phyloP scores from a whole-genome alignment of 2,888 invertebrate genomes.

The Sipha maydis region DNA sequence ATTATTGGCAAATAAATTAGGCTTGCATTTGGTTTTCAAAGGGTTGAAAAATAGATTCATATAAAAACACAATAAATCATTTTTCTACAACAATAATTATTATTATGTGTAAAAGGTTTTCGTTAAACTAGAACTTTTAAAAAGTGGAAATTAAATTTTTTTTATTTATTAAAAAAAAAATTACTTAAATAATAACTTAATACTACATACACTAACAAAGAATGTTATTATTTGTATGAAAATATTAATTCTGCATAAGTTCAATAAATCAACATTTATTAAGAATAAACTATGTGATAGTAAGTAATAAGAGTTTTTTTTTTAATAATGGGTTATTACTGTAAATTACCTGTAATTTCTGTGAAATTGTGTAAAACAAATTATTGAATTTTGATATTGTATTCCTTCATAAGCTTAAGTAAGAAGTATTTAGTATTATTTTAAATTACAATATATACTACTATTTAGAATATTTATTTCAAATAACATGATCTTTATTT shows the following conservation, averaged over 20 bases:
- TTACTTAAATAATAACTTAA: not conserved
- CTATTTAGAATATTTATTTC: not conserved
- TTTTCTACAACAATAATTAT: not conserved
- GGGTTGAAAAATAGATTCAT: conserved; percentile 14
- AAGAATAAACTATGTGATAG: not conserved
- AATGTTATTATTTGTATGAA: not conserved
- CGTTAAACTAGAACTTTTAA: not conserved
- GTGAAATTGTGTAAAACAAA: not conserved
- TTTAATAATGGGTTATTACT: not conserved
- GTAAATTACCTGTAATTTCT: conserved; percentile 6
- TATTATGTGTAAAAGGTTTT: not conserved
- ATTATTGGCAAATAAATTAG: not conserved
- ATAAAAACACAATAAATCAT: not conserved
- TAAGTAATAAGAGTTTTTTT: not conserved
- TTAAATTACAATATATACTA: conserved; percentile 15
- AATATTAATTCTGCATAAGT: not conserved
- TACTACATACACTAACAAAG: not conserved
- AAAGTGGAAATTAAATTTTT: not conserved
- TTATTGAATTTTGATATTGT: not conserved
- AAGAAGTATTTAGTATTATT: conserved; percentile 9
- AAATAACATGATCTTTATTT: conserved; percentile 78
- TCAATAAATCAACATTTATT: not conserved
- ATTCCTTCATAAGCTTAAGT: conserved; percentile 8
- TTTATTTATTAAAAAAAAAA: not conserved
- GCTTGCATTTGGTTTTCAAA: not conserved